phyloP scores from a whole-genome alignment of 2,113 vertebrate genomes.

The Lipophrys pholis region DNA sequence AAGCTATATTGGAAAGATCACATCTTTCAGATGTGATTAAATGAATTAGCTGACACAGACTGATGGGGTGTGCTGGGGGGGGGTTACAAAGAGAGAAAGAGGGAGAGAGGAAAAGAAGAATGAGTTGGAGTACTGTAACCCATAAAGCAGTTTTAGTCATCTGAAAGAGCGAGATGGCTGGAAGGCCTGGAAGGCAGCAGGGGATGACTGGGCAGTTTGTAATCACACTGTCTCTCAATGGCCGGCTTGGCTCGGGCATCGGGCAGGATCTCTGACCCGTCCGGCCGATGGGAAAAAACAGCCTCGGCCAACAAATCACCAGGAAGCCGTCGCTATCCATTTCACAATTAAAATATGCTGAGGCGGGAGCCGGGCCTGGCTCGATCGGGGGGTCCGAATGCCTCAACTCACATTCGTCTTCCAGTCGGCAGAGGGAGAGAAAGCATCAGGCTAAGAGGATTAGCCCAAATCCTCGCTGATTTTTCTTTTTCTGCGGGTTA shows the following conservation, averaged over 20 bases:
- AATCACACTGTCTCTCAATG: slow-evolving; percentile 22
- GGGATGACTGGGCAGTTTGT: slow-evolving; percentile 34
- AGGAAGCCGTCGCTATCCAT: slow-evolving; percentile 46
- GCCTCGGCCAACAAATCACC: slow-evolving; percentile 36
- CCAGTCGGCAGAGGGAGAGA: slow-evolving; percentile 67
- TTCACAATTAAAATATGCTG: slow-evolving; percentile 58
- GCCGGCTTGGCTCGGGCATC: slow-evolving; percentile 29
- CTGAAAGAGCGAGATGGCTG: background rate
- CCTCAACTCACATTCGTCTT: slow-evolving; percentile 55
- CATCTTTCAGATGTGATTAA: slow-evolving; percentile 28
- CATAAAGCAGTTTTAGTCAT: background rate
- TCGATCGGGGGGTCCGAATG: slow-evolving; percentile 34
- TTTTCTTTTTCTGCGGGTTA: slow-evolving; percentile 68
- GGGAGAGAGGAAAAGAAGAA: background rate
- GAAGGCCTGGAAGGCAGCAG: slow-evolving; percentile 6
- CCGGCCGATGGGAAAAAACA: slow-evolving; percentile 25
- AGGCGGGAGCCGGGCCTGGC: slow-evolving; percentile 31
- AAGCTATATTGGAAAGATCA: slow-evolving; percentile 21
- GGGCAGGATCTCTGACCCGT: slow-evolving; percentile 27
- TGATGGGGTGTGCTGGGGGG: background rate
- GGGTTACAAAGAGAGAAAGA: slow-evolving; percentile 6
- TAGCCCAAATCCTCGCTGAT: slow-evolving; percentile 73
- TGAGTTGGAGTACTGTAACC: background rate
- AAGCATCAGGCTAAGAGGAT: slow-evolving; percentile 72
- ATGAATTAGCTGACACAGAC: slow-evolving; percentile 20